These are phyloP conservation scores for Helicorthomorpha holstii DNA, from an alignment of 1,140 invertebrate species.

Conservation along the genomic window DNA sequence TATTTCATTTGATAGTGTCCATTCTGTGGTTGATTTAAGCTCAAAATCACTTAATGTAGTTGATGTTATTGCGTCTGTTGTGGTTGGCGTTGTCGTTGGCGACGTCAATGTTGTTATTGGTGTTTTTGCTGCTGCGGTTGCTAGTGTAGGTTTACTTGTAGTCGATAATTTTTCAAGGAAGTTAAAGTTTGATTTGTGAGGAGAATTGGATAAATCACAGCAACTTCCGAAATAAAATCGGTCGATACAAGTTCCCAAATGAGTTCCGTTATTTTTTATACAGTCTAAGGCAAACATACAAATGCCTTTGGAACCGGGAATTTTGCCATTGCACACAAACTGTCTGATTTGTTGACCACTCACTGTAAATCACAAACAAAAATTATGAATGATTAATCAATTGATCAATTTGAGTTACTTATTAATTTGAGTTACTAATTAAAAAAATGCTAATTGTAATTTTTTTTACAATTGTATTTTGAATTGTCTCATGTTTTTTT, in stretches of 20 bases:
- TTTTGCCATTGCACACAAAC: not conserved
- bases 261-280: conserved; percentile 72
- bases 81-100: conserved; percentile 19
- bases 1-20: no score
- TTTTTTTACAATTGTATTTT: no score
- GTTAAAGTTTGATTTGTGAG: no score
- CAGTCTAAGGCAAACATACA: conserved; percentile 37
- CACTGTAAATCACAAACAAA: no score
- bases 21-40: no score
- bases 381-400: no score
- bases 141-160: not conserved
- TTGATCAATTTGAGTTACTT: no score
- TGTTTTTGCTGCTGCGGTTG: conserved; percentile 8
- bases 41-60: no score
- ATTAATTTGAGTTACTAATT: no score
- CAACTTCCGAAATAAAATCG: conserved; percentile 82
- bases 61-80: conserved; percentile 5
- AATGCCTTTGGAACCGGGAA: not conserved
- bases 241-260: conserved; percentile 78
- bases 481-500: no score
- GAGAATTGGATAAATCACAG: conserved; percentile 38
- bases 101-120: conserved; percentile 12
- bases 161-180: not conserved
- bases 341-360: not conserved
- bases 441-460: no score